phyloP scores from a whole-genome alignment of 1,140 invertebrate species.

The Conus betulinus region DNA sequence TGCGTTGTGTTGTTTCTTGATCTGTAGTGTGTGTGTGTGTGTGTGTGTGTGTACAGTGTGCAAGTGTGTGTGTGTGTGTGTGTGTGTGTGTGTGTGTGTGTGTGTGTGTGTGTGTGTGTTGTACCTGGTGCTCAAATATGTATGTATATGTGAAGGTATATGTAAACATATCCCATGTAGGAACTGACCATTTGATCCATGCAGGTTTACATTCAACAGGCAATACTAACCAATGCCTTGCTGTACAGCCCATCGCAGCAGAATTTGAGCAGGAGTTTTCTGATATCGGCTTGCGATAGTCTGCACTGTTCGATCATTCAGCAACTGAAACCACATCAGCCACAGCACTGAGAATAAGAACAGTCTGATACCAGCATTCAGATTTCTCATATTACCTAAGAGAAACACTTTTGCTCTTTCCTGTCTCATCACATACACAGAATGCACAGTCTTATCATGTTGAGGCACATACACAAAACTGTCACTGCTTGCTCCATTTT shows the following conservation, averaged over 20 bases:
- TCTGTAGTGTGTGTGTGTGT: neutral
- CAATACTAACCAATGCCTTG: conserved; percentile 66
- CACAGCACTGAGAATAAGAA: no score
- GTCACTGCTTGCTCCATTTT: no score
- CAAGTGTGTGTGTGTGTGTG: conserved; percentile 15
- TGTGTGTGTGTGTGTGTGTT: conserved; percentile 9
- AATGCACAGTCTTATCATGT: no score
- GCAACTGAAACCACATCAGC: conserved; percentile 55
- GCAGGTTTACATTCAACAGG: neutral
- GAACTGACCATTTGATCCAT: neutral
- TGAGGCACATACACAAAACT: no score
- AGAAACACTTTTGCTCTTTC: no score
- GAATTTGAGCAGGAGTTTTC: conserved; percentile 67
- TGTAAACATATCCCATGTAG: neutral
- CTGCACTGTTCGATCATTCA: conserved; percentile 61
- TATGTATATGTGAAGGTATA: neutral
- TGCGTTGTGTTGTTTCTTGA: no score
- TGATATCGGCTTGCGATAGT: conserved; percentile 59
- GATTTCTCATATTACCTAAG: no score
- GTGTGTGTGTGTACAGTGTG: conserved; percentile 19
- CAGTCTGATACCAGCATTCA: no score
- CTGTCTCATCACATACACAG: no score
- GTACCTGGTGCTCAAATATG: neutral
- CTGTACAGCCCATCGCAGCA: conserved; percentile 74
- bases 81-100: conserved; percentile 4